Conservation (phyloP, 2,113 vertebrate genomes). For the Elgaria multicarinata region DNA sequence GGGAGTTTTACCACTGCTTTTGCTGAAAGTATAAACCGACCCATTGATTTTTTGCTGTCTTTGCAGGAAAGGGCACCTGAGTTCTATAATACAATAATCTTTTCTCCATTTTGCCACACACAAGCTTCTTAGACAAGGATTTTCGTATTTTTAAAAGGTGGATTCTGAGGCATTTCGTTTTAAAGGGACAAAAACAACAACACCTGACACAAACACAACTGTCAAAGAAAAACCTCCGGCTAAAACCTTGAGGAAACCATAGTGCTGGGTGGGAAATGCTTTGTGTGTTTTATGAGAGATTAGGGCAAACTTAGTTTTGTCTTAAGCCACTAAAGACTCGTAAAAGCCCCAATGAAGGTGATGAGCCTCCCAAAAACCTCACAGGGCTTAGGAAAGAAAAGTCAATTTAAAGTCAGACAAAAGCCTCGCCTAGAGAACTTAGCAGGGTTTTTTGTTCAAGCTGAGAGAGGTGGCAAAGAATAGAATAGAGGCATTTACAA, state of each 20-base stretch:
- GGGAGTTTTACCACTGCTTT: background rate
- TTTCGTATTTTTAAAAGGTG: conserved; percentile 3
- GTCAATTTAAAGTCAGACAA: conserved; percentile 51
- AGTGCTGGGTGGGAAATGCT: conserved; percentile 25
- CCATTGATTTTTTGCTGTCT: background rate
- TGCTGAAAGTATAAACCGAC: background rate
- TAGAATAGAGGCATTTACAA: background rate
- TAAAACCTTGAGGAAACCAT: conserved; percentile 46
- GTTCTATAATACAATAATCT: background rate
- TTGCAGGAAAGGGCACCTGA: background rate
- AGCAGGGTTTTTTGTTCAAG: background rate
- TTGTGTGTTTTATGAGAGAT: conserved; percentile 48
- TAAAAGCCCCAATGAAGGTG: conserved; percentile 40
- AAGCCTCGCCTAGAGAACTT: conserved; percentile 15
- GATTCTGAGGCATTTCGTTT: conserved; percentile 35
- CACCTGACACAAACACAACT: conserved; percentile 20
- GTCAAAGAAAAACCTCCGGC: fast-evolving
- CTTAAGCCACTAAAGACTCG: conserved; percentile 64
- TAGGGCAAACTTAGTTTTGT: conserved; percentile 50
- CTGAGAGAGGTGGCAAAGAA: background rate
- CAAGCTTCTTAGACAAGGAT: background rate
- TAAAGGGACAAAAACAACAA: background rate
- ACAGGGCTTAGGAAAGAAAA: conserved; percentile 33
- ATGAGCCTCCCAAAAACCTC: background rate
- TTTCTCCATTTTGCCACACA: background rate